Percentiles rank a stretch among this genome's conserved stretches.
These are phyloP conservation scores for Limonius californicus DNA, from an alignment of 1,140 invertebrate species.

Conservation along the genomic window DNA sequence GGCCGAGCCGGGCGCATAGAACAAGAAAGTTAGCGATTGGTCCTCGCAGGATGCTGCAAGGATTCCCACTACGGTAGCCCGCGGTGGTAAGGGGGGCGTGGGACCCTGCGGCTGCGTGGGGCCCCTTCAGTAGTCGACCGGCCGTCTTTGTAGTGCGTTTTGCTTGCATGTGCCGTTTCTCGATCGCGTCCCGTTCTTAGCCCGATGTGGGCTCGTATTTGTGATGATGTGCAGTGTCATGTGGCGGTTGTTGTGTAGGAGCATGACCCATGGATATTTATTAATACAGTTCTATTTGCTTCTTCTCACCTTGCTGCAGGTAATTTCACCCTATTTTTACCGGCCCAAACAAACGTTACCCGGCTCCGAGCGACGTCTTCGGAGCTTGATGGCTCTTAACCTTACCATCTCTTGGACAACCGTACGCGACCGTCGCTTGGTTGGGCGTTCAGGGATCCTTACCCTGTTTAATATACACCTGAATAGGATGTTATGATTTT, in stretches of 20 bases:
- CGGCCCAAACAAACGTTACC: too few species aligned
- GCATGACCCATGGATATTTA: conserved; percentile 52
- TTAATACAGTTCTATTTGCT: conserved; percentile 47
- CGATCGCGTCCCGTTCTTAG: conserved; percentile 21
- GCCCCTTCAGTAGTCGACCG: conserved; percentile 40
- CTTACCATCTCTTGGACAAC: too few species aligned
- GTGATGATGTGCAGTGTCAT: conserved; percentile 50
- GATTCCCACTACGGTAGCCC: conserved; percentile 27
- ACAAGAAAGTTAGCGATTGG: conserved; percentile 32
- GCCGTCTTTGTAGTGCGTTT: conserved; percentile 28
- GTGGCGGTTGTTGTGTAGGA: conserved; percentile 50
- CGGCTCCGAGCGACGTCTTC: too few species aligned
- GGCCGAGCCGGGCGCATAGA: neutral
- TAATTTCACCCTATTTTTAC: too few species aligned
- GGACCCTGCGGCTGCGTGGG: conserved; percentile 40
- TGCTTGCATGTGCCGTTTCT: conserved; percentile 16
- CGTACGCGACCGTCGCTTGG: too few species aligned
- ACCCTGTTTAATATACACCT: too few species aligned
- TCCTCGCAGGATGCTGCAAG: conserved; percentile 37
- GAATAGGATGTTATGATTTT: too few species aligned
- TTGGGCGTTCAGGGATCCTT: too few species aligned
- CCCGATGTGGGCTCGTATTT: conserved; percentile 32
- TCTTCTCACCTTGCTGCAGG: conserved; percentile 48
- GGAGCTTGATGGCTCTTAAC: too few species aligned
- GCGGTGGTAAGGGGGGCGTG: conserved; percentile 32